A percentile compares a stretch with the other conserved stretches of the same genome.
Evolutionary conservation across 2,888 invertebrate genomes (phyloP).

Genomic region (Xanthia togata): DNA sequence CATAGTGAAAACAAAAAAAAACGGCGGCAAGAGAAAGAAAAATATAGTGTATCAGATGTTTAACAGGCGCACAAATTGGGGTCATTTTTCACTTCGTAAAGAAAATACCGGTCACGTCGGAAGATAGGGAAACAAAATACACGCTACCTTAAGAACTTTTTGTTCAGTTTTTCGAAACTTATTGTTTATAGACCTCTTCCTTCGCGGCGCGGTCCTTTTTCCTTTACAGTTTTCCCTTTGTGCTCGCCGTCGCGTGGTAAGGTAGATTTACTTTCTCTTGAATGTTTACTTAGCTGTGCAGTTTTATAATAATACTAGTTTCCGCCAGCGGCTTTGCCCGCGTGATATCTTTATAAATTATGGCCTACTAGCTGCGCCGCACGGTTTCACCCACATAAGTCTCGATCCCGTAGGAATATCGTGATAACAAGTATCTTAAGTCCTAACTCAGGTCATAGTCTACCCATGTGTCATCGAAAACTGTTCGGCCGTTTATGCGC

Average conservation of each 20-base stretch:
- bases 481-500: too few relatives aligned
- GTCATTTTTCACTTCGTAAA: slow-evolving; percentile 58
- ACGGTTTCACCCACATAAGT: too few relatives aligned
- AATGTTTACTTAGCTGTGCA: background rate
- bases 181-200: slow-evolving; percentile 51
- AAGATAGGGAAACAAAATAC: slow-evolving; percentile 60
- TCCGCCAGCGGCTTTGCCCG: too few relatives aligned
- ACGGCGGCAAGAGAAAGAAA: slow-evolving; percentile 28
- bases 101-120: slow-evolving; percentile 56
- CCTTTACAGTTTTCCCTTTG: slow-evolving; percentile 22
- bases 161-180: slow-evolving; percentile 47
- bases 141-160: slow-evolving; percentile 52
- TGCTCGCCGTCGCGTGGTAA: background rate
- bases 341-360: too few relatives aligned
- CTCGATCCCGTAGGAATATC: too few relatives aligned
- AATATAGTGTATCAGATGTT: slow-evolving; percentile 57
- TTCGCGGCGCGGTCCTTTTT: slow-evolving; percentile 19
- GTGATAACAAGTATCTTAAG: too few relatives aligned
- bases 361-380: too few relatives aligned
- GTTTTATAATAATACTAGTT: background rate
- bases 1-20: slow-evolving; percentile 26
- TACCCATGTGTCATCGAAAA: too few relatives aligned
- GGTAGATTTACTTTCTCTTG: background rate
- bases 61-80: slow-evolving; percentile 59
- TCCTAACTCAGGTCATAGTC: too few relatives aligned